Conservation (phyloP, 53 echinoderm and acorn worm genomes). For the Antedon mediterranea region DNA sequence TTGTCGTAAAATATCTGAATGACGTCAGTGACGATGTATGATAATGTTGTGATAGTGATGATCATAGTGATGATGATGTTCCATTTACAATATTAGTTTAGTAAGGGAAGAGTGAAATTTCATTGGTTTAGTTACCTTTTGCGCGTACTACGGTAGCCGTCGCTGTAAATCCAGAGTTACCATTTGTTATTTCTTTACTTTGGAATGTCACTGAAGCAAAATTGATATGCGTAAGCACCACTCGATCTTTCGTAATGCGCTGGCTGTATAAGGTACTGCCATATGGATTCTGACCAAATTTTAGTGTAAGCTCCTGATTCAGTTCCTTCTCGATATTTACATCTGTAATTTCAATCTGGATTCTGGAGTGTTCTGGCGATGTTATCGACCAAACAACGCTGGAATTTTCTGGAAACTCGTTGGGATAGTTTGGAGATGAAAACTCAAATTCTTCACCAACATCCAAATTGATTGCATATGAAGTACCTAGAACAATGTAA, state of each 20-base stretch:
- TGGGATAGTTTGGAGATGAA: neutral
- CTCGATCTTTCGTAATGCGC: neutral
- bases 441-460: neutral
- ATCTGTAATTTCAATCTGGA: neutral
- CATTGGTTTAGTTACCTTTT: neutral
- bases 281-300: neutral
- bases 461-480: neutral
- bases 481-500: no score
- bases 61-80: no score
- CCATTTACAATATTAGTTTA: no score
- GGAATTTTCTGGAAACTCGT: neutral
- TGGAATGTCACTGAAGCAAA: neutral
- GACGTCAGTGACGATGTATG: no score
- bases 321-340: neutral
- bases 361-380: neutral
- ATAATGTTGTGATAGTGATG: no score
- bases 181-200: neutral
- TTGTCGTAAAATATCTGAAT: no score
- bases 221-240: neutral
- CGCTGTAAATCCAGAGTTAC: neutral
- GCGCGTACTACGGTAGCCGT: neutral
- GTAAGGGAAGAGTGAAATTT: no score
- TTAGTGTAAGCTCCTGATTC: neutral
- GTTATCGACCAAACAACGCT: neutral
- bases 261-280: neutral